Base-by-base conservation (phyloP, 30 jellyfish, hydroid and myxozoan genomes). In the Cassiopea andromeda region DNA sequence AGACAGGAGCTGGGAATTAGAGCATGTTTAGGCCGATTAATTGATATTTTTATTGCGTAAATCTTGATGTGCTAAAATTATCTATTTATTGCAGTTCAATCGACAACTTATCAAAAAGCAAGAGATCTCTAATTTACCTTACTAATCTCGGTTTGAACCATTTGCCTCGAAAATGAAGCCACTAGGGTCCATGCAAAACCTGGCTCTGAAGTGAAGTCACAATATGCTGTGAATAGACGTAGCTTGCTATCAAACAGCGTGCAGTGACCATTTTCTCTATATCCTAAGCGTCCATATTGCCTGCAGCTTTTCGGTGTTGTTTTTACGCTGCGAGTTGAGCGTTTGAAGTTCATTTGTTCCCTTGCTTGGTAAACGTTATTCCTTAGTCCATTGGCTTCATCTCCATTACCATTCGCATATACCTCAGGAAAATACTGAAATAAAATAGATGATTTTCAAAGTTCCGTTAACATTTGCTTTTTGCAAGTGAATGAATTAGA, bases 171-270 rank as follows among this genome's bases (percentile, higher is more conserved):
- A 10, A 54, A 10, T 54, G 64, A 54, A 3, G 64, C 12, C 12
- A 54, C 64, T 45, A 84, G 79, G 38, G 92, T 84, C 92, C 92
- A 84, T 15, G 85, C 92, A 49, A 45, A 84, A 16, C 92, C 85
- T 5, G 85, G 92, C 44, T 84, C 92, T 2, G 85, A 69, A 1
- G 92, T 84, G 19, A 84, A 69, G 48, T 84, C 92, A 15, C 92
- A 84, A 19, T 84, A 84, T 1, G 80, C 92, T 48, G 92, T 84
- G 66, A 38, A 84, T 16, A 54, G 16, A 16, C 50, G 16, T 73
- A n/a, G 49, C 57, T 50, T 38, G 13, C 48, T 60, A 58, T 84
- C 92, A 19, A n/a, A 54, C 79, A 84, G 44, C 0, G 92, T 69
- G 60, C 67, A 84, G 50, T 44, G 71, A 48, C 92, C 92, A 71